Evolutionary conservation across 2,113 vertebrate genomes (phyloP).

Genomic region (Pluvianellus socialis): DNA sequence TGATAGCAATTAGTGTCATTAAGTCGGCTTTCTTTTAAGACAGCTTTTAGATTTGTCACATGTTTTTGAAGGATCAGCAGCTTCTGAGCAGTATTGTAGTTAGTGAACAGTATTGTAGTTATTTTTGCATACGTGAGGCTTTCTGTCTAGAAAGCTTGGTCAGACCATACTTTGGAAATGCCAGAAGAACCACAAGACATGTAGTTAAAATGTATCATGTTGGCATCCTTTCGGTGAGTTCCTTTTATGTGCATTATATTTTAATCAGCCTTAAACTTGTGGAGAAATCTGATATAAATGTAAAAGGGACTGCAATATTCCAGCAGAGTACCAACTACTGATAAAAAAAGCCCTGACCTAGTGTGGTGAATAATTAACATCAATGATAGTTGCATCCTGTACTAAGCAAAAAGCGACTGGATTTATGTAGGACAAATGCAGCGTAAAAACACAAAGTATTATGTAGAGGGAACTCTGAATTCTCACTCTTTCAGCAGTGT

Average conservation of each 20-base stretch:
- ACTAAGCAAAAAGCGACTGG: background rate
- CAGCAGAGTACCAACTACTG: background rate
- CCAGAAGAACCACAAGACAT: background rate
- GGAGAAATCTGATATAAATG: background rate
- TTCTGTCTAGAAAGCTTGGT: background rate
- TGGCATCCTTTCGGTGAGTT: background rate
- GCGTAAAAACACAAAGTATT: background rate
- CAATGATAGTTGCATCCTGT: background rate
- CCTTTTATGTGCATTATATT: background rate
- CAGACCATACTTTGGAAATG: background rate
- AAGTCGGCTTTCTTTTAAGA: background rate
- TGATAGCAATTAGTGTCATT: background rate
- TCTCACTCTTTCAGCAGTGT: background rate
- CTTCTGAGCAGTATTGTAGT: background rate
- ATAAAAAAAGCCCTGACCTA: background rate
- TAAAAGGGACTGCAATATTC: background rate
- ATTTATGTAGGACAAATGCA: background rate
- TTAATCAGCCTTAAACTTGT: background rate
- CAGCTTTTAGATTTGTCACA: background rate
- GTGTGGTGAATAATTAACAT: background rate
- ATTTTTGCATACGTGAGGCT: background rate
- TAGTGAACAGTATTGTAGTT: background rate
- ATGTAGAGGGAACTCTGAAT: background rate
- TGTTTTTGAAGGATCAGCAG: background rate
- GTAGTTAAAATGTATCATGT: background rate